Base-by-base conservation (phyloP, 64 coral and sea anemone genomes). In the Cladopsammia gracilis region DNA sequence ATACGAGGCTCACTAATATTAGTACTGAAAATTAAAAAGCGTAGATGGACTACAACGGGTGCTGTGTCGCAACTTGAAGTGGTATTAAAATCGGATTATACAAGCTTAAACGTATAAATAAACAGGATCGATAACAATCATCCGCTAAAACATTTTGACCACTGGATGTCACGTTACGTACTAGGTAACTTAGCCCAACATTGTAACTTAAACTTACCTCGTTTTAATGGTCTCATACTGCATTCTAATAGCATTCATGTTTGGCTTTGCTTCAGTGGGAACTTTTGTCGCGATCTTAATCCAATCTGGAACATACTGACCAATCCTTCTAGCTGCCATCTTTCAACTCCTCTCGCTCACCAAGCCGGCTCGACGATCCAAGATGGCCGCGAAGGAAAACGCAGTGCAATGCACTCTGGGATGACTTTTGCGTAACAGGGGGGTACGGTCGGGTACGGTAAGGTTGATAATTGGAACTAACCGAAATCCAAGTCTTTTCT, bases 281-380 rank as follows among this genome's bases (percentile, higher is more conserved):
- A 96, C 91, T 86, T 92, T 90, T 64, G 83, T 94, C 23, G 86
- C 94, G 20, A 99, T 92, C 24, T 79, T 94, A n/a, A 99, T 88
- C 98, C 98, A 99, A 88, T 99, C 94, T 56, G 91, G 94, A 44
- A 99, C 57, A 75, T 96, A 99, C 54, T 99, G 71, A 23, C 98
- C 98, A 78, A 99, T 96, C 93, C 94, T 89, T 87, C 98, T 94
- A n/a, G 94, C 92, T 87, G 98, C 91, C 98, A 99, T 99, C 62
- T 68, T 84, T 75, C 77, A 12, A 89, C 74, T 64, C 83, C 78
- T 64, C 56, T 46, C 78, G 79, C 18, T 49, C 45, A 20, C 10
- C 47, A 70, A 74, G 12, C 75, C 70, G n/a, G 23, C 51, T 58
- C 45, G 11, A 34, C 68, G 71, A 47, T 86, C 19, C 79, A 96